Conservation (phyloP, 2,113 vertebrate species). For the Lophochroa leadbeateri region DNA sequence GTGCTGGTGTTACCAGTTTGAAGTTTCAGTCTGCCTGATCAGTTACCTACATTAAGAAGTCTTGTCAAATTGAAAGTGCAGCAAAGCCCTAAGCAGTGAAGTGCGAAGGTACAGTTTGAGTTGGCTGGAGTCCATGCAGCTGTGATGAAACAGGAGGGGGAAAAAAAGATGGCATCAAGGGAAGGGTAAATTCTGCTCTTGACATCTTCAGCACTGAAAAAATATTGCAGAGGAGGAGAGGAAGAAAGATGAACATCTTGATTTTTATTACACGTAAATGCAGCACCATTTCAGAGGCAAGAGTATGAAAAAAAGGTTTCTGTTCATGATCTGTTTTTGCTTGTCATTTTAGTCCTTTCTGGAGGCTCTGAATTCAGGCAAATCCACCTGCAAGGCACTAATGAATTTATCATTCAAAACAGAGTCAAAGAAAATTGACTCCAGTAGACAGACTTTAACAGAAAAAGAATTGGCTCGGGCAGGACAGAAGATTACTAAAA, state of each 20-base stretch:
- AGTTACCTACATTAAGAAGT: background rate
- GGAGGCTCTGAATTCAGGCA: background rate
- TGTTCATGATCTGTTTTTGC: background rate
- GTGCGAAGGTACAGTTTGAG: conserved; percentile 25
- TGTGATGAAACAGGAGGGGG: conserved; percentile 34
- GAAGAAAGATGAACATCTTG: conserved; percentile 58
- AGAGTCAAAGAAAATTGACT: background rate
- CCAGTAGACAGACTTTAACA: background rate
- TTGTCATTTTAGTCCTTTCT: background rate
- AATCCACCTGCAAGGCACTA: conserved; percentile 26
- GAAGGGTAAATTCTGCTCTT: conserved; percentile 62
- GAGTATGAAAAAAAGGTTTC: conserved; percentile 3
- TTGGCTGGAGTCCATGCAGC: conserved; percentile 55
- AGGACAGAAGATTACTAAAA: conserved; percentile 12
- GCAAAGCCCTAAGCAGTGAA: background rate
- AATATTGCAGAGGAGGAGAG: background rate
- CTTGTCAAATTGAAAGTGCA: background rate
- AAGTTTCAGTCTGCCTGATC: background rate
- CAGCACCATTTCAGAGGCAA: background rate
- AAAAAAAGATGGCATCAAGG: conserved; percentile 50
- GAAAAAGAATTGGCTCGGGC: background rate
- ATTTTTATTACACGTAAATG: conserved; percentile 29
- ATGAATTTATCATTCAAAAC: background rate
- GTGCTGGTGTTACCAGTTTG: background rate
- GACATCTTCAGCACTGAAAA: conserved; percentile 42